These are phyloP conservation scores for Pangasius sanitwongsei DNA, from an alignment of 2,797 vertebrate genomes.

Conservation along the genomic window DNA sequence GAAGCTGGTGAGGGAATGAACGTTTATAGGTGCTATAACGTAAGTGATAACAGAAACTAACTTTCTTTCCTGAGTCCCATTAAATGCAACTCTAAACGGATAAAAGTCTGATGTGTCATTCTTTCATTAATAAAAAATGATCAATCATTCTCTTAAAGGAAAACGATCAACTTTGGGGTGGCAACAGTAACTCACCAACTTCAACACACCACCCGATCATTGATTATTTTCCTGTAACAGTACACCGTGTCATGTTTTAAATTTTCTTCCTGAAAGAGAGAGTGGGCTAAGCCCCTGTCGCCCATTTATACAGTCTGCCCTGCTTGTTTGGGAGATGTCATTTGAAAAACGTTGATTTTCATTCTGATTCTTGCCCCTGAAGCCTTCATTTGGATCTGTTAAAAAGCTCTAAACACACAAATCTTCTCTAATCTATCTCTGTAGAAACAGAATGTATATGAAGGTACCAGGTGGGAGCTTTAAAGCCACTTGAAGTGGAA, in stretches of 20 bases:
- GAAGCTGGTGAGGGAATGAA: not conserved
- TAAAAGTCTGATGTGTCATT: not conserved
- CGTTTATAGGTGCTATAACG: not conserved
- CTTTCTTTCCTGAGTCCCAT: not conserved
- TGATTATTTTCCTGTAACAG: not conserved
- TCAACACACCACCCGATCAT: not conserved
- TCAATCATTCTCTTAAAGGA: not conserved
- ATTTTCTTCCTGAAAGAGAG: not conserved
- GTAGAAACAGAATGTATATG: not conserved
- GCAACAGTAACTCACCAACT: not conserved
- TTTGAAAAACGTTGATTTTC: not conserved
- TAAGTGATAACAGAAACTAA: not conserved
- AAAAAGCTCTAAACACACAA: not conserved
- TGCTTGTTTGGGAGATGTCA: not conserved
- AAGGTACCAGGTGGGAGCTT: not conserved
- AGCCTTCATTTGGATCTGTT: not conserved
- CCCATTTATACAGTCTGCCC: not conserved
- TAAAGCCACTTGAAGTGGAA: not conserved
- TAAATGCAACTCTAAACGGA: not conserved
- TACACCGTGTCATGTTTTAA: not conserved
- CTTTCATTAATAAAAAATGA: not conserved
- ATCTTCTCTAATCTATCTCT: not conserved
- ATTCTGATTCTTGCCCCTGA: not conserved
- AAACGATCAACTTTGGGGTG: not conserved
- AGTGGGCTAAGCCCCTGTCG: not conserved